These are phyloP conservation scores for Falco peregrinus DNA, from an alignment of 2,797 vertebrate genomes.

Conservation along the genomic window DNA sequence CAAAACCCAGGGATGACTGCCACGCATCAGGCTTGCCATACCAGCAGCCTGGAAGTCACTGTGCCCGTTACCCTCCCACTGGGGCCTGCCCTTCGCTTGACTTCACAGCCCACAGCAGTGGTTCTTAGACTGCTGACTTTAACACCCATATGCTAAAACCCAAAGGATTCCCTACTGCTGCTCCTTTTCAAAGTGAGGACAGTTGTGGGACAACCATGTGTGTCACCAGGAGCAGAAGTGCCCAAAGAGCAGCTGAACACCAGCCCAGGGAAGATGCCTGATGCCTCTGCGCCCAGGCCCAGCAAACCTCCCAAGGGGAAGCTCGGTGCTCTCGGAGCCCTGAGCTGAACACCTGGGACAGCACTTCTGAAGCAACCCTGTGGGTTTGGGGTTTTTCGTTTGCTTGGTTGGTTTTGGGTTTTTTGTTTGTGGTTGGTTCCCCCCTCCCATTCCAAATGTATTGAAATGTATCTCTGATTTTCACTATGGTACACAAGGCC, in stretches of 20 bases:
- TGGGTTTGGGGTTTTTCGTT: neutral
- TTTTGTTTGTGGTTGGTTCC: too few relatives aligned
- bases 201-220: neutral
- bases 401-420: too few relatives aligned
- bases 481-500: neutral
- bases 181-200: neutral
- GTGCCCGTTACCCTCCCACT: neutral
- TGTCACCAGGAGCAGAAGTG: neutral
- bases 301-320: neutral
- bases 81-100: neutral
- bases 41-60: neutral
- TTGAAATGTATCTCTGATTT: fast-evolving
- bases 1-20: neutral
- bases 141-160: neutral
- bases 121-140: neutral
- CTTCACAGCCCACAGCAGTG: neutral
- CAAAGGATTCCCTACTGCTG: neutral
- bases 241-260: neutral
- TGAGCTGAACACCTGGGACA: neutral
- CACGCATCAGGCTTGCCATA: fast-evolving
- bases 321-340: fast-evolving
- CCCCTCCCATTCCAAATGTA: neutral
- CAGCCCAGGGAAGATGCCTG: neutral
- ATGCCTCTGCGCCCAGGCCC: neutral
- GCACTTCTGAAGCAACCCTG: neutral